These are phyloP conservation scores for Trissolcus brochymenae DNA, from an alignment of 2,888 invertebrate species.

Conservation along the genomic window DNA sequence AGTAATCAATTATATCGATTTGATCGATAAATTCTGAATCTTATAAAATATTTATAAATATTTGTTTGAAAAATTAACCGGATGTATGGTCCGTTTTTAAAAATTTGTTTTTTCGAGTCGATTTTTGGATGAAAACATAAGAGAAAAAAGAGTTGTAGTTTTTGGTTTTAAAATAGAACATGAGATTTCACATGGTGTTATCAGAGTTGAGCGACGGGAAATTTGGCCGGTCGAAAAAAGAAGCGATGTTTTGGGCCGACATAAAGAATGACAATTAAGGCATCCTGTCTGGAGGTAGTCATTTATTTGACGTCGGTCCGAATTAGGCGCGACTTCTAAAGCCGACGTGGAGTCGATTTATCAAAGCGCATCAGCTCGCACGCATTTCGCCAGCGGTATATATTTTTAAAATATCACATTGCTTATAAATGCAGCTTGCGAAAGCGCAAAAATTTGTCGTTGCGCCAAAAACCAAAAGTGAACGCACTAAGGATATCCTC, in stretches of 20 bases:
- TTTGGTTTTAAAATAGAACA: not conserved
- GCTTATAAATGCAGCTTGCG: constrained; percentile 56
- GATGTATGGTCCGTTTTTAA: not conserved
- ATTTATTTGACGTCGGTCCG: constrained; percentile 67
- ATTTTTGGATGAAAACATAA: too few species aligned
- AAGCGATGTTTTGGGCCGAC: constrained; percentile 33
- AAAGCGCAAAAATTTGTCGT: constrained; percentile 70
- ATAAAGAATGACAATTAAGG: constrained; percentile 59
- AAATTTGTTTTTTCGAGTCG: too few species aligned
- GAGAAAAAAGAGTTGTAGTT: too few species aligned
- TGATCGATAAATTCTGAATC: not conserved
- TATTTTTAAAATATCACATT: constrained; percentile 68
- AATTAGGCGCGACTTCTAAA: constrained; percentile 63
- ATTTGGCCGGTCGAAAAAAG: constrained; percentile 12
- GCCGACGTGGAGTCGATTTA: constrained; percentile 64
- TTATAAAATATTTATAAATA: constrained; percentile 3
- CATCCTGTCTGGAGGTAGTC: constrained; percentile 59
- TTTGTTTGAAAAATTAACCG: not conserved
- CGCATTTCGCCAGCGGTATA: constrained; percentile 61
- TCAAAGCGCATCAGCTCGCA: constrained; percentile 70
- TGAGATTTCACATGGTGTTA: not conserved
- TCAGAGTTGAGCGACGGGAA: constrained; percentile 6
- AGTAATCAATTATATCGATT: constrained; percentile 13
- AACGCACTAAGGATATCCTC: constrained; percentile 64
- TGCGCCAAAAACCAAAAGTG: constrained; percentile 73